These are phyloP conservation scores for Zaprionus taronus DNA, from an alignment of 1,140 invertebrate genomes.

Conservation along the genomic window DNA sequence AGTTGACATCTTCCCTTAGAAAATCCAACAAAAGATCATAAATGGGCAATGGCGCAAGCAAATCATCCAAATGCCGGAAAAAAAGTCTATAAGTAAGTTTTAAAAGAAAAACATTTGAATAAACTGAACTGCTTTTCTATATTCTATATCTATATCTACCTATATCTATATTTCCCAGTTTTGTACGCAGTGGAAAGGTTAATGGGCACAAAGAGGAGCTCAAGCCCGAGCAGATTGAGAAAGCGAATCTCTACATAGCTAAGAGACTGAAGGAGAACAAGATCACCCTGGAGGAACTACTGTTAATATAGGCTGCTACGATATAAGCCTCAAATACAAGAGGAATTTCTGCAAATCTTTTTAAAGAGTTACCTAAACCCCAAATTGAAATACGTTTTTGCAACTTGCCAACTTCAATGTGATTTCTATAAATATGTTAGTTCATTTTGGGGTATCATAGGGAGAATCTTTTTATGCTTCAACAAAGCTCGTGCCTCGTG, in stretches of 20 bases:
- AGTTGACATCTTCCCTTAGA: slow-evolving; percentile 23
- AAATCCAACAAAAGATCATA: slow-evolving; percentile 63
- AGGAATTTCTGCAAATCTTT: no score
- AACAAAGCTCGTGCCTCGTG: neutral
- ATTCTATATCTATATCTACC: no score
- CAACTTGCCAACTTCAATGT: no score
- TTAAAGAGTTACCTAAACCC: no score
- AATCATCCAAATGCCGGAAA: slow-evolving; percentile 37
- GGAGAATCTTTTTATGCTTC: neutral
- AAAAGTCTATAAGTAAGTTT: slow-evolving; percentile 1
- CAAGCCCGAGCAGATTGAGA: slow-evolving; percentile 34
- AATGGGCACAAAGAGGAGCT: slow-evolving; percentile 67
- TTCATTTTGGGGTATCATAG: neutral
- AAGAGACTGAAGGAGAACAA: slow-evolving; percentile 19
- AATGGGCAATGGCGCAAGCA: slow-evolving; percentile 34
- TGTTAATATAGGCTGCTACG: neutral
- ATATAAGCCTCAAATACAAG: no score
- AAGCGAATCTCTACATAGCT: slow-evolving; percentile 34
- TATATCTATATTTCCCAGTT: slow-evolving; percentile 41
- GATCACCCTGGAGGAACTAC: slow-evolving; percentile 46
- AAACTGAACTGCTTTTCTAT: neutral
- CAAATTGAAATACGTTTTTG: no score
- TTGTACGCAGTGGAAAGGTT: slow-evolving; percentile 55
- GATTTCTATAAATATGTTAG: neutral
- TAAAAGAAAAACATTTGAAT: slow-evolving; percentile 21